Evolutionary conservation across 2,113 vertebrate species (phyloP).

Genomic region (Albula goreensis): DNA sequence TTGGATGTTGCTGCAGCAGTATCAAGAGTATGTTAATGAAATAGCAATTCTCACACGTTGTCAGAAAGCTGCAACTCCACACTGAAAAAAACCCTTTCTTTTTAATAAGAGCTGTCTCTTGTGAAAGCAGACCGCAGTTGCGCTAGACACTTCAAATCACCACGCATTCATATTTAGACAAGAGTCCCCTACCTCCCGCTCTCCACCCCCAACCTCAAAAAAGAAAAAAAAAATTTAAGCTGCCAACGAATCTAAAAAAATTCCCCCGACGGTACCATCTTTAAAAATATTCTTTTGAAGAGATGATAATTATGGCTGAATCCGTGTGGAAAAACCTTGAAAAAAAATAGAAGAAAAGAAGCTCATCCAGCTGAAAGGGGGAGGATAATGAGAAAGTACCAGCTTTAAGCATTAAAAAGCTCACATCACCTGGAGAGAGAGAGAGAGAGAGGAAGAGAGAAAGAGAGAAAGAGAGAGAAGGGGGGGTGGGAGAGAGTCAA

Average conservation of each 20-base stretch:
- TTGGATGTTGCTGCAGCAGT: not conserved
- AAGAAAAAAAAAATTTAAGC: not conserved
- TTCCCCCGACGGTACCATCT: not conserved
- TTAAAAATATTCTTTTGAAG: not conserved
- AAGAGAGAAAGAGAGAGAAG: not conserved
- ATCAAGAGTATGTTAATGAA: not conserved
- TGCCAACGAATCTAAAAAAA: not conserved
- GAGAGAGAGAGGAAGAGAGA: not conserved
- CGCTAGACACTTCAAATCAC: not conserved
- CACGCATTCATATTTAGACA: not conserved
- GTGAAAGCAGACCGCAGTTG: not conserved
- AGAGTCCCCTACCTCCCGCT: not conserved
- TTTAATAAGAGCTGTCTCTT: not conserved
- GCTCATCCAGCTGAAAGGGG: not conserved
- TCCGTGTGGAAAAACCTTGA: not conserved
- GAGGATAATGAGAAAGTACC: not conserved
- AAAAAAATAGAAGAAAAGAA: not conserved
- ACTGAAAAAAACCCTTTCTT: not conserved
- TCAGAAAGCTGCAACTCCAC: not conserved
- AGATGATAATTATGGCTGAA: conserved; percentile 14
- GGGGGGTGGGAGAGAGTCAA: not conserved
- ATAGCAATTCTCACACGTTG: not conserved
- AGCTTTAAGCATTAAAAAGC: not conserved
- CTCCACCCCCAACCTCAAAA: not conserved
- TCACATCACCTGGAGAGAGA: conserved; percentile 1